Evolutionary conservation across 2,888 invertebrate genomes (phyloP).

Genomic region (Rotaria macrura): DNA sequence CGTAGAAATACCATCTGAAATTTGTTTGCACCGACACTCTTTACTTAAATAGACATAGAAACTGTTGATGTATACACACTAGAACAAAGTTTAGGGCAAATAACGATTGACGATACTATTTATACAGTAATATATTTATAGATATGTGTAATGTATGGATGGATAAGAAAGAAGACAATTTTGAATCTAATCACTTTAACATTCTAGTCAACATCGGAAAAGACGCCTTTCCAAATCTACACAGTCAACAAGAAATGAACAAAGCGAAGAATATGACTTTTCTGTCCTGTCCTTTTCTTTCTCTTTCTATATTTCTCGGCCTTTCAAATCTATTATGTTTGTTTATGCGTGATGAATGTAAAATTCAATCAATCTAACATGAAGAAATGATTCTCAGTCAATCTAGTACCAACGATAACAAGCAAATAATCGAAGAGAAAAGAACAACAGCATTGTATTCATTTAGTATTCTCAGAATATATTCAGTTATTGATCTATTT

Average conservation of each 20-base stretch:
- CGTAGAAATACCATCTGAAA: no score
- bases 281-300: background rate
- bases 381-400: background rate
- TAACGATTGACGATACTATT: no score
- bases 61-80: no score
- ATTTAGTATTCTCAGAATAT: background rate
- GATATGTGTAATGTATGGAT: background rate
- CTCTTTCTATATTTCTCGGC: background rate
- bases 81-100: no score
- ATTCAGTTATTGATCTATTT: background rate
- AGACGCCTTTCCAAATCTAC: background rate
- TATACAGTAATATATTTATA: no score
- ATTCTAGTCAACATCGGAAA: background rate
- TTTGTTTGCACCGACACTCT: no score
- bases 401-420: background rate
- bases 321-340: background rate
- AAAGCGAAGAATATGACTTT: background rate
- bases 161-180: background rate
- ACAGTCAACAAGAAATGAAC: background rate
- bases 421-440: background rate
- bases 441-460: no score
- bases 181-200: background rate
- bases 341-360: background rate
- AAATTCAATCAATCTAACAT: background rate
- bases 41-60: no score